Evolutionary conservation across 1,140 invertebrate species (phyloP), one percentile per base, ranked within the genome.

Genomic region (Drosophila seguyi): DNA sequence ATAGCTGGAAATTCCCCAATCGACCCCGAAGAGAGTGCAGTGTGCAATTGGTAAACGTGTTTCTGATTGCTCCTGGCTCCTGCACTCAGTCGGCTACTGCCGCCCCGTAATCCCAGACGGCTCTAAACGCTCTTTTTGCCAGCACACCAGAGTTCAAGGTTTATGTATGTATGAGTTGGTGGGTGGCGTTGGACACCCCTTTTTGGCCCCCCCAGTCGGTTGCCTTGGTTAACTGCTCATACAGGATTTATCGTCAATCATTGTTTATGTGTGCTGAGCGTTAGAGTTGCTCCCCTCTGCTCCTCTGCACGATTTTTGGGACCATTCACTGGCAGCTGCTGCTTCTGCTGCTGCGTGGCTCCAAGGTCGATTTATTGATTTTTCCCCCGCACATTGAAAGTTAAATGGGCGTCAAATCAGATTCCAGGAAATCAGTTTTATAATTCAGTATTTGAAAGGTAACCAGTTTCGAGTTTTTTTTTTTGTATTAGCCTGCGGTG

Each of bases 331-430:
- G 39, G 44, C 60, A 60, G 55, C 56, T 72, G 60, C 34, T 36
- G 13, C 47, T 53, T 44, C 50, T 67, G 48, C 55, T 75, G 69
- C 63, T 83, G 60, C 42, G 55, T 56, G 44, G 75, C 53, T 72
- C 69, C 85, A 91, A 91, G 90, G 90, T 91, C 90, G 90, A 86
- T 91, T 91, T 91, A 91, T 91, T 90, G 90, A 91, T 91, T 91
- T 91, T 91, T 86, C 81, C 74, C 67, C 90, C 74, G 14, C 63
- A 80, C 71, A 53, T 62, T 69, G 74, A 76, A 69, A 71, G 68
- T 75, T 71, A 36, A 73, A 48, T 75, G 36, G 34, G 31, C 47
- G 45, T 39, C 20, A 38, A 38, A 57, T 34, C 16, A 66, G 42
- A 60, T 77, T 77, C 48, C 59, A 38, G 69, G 72, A 75, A 75